Conservation (phyloP, 2,797 vertebrate species). For the Emys orbicularis region DNA sequence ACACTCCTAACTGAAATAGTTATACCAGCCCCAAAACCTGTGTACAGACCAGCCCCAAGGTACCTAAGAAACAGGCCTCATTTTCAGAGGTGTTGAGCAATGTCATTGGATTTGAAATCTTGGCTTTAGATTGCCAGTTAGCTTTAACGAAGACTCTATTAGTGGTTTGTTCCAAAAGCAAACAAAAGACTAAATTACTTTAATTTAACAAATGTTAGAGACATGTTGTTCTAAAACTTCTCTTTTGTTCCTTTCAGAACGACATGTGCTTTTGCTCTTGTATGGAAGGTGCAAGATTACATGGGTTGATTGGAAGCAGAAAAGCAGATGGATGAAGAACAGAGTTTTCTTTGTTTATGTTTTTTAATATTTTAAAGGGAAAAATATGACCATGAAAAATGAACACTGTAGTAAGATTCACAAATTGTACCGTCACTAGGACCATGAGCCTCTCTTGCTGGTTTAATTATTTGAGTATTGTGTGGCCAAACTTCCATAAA, state of each 20-base stretch:
- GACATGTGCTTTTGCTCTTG: fast-evolving
- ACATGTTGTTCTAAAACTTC: fast-evolving
- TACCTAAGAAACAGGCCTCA: neutral
- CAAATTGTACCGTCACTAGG: neutral
- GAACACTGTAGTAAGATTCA: neutral
- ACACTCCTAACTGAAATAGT: neutral
- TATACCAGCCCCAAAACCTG: neutral
- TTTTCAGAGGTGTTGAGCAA: neutral
- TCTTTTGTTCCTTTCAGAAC: constrained; percentile 1
- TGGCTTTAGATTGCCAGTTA: neutral
- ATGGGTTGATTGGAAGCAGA: neutral
- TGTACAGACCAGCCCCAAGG: neutral
- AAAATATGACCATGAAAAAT: neutral
- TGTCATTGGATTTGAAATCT: neutral
- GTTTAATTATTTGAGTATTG: neutral
- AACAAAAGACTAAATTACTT: neutral
- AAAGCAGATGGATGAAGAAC: neutral
- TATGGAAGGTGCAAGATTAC: neutral
- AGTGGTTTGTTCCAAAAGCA: neutral
- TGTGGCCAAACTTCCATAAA: neutral
- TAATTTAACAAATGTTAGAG: neutral
- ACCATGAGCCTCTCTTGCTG: neutral
- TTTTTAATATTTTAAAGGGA: neutral
- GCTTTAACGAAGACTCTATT: neutral
- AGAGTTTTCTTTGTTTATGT: neutral